Evolutionary conservation across 1,140 invertebrate species (phyloP), one percentile per base, ranked within the genome.

Genomic region (Platorchestia sp.): DNA sequence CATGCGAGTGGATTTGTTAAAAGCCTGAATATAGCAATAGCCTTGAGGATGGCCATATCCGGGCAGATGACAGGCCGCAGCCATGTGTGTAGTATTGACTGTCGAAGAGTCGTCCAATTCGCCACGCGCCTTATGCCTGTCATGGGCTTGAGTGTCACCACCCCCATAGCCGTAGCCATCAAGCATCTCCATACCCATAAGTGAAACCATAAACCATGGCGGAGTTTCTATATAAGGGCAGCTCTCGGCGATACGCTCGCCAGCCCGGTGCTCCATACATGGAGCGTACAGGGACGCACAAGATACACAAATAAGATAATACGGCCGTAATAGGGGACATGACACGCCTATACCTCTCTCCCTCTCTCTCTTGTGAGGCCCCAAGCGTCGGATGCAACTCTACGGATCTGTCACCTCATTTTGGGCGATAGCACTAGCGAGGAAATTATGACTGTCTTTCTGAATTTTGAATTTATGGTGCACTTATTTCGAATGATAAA

Each of bases 231-330:
- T 75, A 36, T 75, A 75, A 75, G 59, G 59, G 59, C 27, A 75
- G 59, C 59, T 75, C 59, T 75, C 27, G 59, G 36, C 59, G 59
- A 10, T 75, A 75, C 59, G 59, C 59, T 75, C 3, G 59, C 59
- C 59, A 75, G 59, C 14, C 59, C 59, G 59, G 59, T 27, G 59
- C 59, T 75, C 59, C 59, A 22, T 75, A 75, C 59, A 75, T 75
- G 59, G 59, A 27, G 14, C 59, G 59, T 75, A 36, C 59, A 75
- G 59, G 59, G 59, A 75, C 59, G 59, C 59, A 75, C 59, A 75
- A 75, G 59, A 75, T 75, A 75, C 59, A 75, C 59, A 75, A 75
- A 75, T 75, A 75, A 75, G 59, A 75, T 75, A 75, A 75, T 75
- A 75, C 59, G 59, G 59, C 59, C 59, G 14, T 75, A 75, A 75